These are phyloP conservation scores for Alloplasta piceator DNA, from an alignment of 2,888 invertebrate species.

Conservation along the genomic window DNA sequence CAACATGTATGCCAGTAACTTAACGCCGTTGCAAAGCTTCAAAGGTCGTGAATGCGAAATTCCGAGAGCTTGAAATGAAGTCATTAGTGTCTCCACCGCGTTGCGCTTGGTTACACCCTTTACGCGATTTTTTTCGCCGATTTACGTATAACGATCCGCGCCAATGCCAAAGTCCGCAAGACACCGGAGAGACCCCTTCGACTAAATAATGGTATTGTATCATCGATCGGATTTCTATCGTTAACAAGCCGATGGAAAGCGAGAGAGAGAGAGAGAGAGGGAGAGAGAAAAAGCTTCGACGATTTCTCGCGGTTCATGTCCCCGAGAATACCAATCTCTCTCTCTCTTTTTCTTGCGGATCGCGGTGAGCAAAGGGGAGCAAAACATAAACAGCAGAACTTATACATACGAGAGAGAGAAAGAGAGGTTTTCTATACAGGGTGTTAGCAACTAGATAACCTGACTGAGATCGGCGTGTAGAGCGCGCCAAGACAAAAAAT, in stretches of 20 bases:
- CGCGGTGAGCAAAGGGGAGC: constrained; percentile 55
- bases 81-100: constrained; percentile 73
- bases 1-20: no score
- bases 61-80: constrained; percentile 76
- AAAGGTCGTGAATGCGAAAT: constrained; percentile 54
- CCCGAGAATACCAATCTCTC: constrained; percentile 7
- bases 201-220: constrained; percentile 82
- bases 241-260: constrained; percentile 76
- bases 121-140: constrained; percentile 58
- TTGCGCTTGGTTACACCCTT: constrained; percentile 43
- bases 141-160: constrained; percentile 70
- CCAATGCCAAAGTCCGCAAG: constrained; percentile 55
- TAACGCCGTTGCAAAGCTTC: background rate
- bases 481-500: no score
- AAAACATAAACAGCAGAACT: constrained; percentile 41
- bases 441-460: no score
- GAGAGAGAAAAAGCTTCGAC: constrained; percentile 10
- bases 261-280: background rate
- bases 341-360: background rate
- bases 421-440: constrained; percentile 17
- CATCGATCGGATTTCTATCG: constrained; percentile 80
- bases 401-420: constrained; percentile 32
- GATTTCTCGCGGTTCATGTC: constrained; percentile 16
- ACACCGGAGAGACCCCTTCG: constrained; percentile 47
- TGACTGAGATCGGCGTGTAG: no score